Base-by-base conservation (phyloP, 2,113 vertebrate genomes). In the Rhineura floridana region DNA sequence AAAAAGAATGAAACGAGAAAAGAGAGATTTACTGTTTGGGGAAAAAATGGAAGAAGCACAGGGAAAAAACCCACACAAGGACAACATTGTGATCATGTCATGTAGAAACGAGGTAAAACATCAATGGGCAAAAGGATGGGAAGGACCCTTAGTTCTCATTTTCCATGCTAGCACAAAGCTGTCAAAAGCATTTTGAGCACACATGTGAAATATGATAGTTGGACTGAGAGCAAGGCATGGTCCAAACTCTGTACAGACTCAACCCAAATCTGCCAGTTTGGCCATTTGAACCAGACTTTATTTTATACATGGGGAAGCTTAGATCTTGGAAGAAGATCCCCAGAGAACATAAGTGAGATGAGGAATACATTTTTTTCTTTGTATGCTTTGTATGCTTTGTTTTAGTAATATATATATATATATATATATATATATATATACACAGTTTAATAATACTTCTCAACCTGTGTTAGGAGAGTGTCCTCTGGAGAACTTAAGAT, bases 321-420 rank as follows among this genome's bases (percentile, higher is more conserved):
- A n/a, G n/a, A n/a, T n/a, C n/a, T n/a, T n/a, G n/a, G n/a, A n/a
- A n/a, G n/a, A n/a, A n/a, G n/a, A n/a, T n/a, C 39, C 2, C 1
- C 3, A 10, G 87, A 81, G 48, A 88, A 82, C 87, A 79, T 79
- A 46, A 65, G 21, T 25, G 63, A 30, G 63, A 67, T 0, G 75
- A 44, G 67, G 17, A 39, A 87, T 84, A 36, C 86, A 84, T 0
- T 0, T 23, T 52, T 25, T 83, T 11, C 65, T 65, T 62, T 87
- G n/a, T n/a, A n/a, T n/a, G n/a, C n/a, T 85, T 59, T 39, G 52
- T n/a, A 80, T 30, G 78, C 0, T 90, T 93, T 44, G 36, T 33
- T 30, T 81, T 30, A 11, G 23, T 63, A 62, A 17, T 44, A 63
- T 11, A 28, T 59, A 59, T 59, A 19, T 59, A 59, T 59, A 17